Base-by-base conservation (phyloP, 2,888 invertebrate genomes). In the Aspidapion aeneum region DNA sequence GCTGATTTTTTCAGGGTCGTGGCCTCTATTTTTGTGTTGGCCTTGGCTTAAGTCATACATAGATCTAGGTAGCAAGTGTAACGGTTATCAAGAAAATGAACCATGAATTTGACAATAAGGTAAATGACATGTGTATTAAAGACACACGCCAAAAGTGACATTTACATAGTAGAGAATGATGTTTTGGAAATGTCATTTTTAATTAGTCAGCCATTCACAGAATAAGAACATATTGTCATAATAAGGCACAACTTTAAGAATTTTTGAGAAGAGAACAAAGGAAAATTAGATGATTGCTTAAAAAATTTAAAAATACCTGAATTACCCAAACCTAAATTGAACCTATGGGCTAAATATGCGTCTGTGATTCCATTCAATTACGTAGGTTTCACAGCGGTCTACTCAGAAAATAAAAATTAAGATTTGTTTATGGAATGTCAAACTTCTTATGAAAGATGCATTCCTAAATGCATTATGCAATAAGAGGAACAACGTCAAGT, bases 141-240 rank as follows among this genome's bases (percentile, higher is more conserved):
- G 49, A n/a, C n/a, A n/a, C n/a, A n/a, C n/a, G 49, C 49, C 12
- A 49, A 49, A 49, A 49, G 12, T 12, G n/a, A 49, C 9, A 9
- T 54, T 16, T n/a, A 12, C 9, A 54, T 54, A n/a, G 55, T 54
- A 54, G n/a, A 9, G 18, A 17, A 54, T 18, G 16, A 17, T 9
- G 18, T 9, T 49, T n/a, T n/a, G 18, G 17, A 18, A 17, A 58
- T 58, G 21, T 21, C 57, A 50, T 58, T 58, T 18, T 21, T 58
- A 22, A 50, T 58, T 49, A 49, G 58, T 49, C 58, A 58, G 48
- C 58, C 58, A 22, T 58, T 58, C 21, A 58, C 35, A 1, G 21
- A 21, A 56, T 17, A 54, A 17, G n/a, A 16, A 16, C 55, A n/a
- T 54, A 18, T 54, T n/a, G 55, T 54, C 17, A n/a, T 12, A 9